phyloP scores from a whole-genome alignment of 2,888 invertebrate genomes.

The Homarus gammarus region DNA sequence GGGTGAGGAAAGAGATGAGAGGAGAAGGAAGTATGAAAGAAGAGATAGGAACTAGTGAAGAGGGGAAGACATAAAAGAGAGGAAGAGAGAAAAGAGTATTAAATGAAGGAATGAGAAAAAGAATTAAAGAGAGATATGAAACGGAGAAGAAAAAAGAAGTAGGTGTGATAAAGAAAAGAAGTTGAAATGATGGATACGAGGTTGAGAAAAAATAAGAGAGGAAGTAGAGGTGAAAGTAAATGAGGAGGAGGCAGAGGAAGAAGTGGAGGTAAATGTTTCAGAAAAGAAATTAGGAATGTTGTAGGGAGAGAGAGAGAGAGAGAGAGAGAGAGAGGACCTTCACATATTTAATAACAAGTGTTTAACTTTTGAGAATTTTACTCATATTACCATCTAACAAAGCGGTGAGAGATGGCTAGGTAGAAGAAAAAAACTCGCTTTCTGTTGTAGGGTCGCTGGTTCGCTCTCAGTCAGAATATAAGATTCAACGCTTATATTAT shows the following conservation, averaged over 20 bases:
- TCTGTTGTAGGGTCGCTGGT: too few species aligned
- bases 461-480: too few species aligned
- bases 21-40: not conserved
- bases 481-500: too few species aligned
- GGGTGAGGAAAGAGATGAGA: not conserved
- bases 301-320: slow-evolving; percentile 13
- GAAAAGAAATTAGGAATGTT: too few species aligned
- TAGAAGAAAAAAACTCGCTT: too few species aligned
- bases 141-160: not conserved
- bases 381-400: too few species aligned
- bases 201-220: not conserved
- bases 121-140: not conserved
- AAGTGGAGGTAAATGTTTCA: too few species aligned
- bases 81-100: not conserved
- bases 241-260: not conserved
- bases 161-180: not conserved
- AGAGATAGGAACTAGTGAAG: not conserved
- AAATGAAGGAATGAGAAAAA: not conserved
- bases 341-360: too few species aligned
- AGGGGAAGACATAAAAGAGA: not conserved
- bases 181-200: too few species aligned
- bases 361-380: too few species aligned
- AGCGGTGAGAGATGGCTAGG: too few species aligned
- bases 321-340: not conserved
- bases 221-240: not conserved